A percentile compares a stretch with the other conserved stretches of the same genome.
phyloP scores from a whole-genome alignment of 2,888 invertebrate species.

The Tiphia femorata region DNA sequence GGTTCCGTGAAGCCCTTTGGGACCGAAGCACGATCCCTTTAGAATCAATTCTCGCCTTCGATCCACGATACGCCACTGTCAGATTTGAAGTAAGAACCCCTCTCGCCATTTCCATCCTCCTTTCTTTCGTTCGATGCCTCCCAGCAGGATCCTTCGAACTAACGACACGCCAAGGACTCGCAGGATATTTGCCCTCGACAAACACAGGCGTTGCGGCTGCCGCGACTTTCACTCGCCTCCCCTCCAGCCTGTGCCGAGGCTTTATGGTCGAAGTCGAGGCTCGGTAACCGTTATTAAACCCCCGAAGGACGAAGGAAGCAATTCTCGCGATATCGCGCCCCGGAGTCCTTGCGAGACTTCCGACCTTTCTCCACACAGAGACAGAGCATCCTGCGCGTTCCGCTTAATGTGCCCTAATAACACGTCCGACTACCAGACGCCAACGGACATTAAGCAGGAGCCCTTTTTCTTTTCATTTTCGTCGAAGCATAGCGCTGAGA shows the following conservation, averaged over 20 bases:
- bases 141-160: slow-evolving; percentile 28
- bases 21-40: too few relatives aligned
- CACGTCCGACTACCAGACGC: too few relatives aligned
- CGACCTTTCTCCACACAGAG: too few relatives aligned
- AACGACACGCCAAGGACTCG: slow-evolving; percentile 36
- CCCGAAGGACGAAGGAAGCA: slow-evolving; percentile 37
- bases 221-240: slow-evolving; percentile 34
- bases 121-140: slow-evolving; percentile 3
- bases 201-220: slow-evolving; percentile 41
- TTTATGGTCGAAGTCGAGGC: slow-evolving; percentile 27
- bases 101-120: background rate
- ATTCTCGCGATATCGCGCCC: slow-evolving; percentile 33
- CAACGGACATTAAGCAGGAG: too few relatives aligned
- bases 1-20: too few relatives aligned
- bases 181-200: slow-evolving; percentile 47
- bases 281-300: slow-evolving; percentile 49
- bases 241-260: slow-evolving; percentile 30
- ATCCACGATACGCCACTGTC: too few relatives aligned
- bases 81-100: background rate
- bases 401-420: background rate
- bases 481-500: too few relatives aligned
- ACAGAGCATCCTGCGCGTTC: too few relatives aligned
- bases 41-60: too few relatives aligned
- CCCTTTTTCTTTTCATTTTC: too few relatives aligned
- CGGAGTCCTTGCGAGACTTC: background rate